phyloP scores from a whole-genome alignment of 2,113 vertebrate species.

The Manacus vitellinus region DNA sequence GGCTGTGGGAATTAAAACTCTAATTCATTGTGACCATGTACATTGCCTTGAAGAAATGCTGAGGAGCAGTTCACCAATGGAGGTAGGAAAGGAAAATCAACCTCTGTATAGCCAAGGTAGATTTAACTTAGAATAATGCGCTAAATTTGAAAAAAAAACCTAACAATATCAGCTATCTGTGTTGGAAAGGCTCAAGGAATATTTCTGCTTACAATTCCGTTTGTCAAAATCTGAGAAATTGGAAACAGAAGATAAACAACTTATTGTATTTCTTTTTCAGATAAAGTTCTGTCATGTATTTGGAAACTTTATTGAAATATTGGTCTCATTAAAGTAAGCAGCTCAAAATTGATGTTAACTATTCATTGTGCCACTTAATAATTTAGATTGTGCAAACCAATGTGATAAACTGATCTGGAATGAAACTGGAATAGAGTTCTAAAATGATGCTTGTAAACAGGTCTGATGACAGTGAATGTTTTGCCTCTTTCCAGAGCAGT shows the following conservation, averaged over 20 bases:
- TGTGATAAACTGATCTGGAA: neutral
- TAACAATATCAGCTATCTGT: neutral
- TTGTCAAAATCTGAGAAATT: conserved; percentile 13
- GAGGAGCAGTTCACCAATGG: neutral
- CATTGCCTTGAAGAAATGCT: neutral
- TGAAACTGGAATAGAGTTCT: neutral
- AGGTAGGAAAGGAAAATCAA: neutral
- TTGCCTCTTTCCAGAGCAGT: neutral
- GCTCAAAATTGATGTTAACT: neutral
- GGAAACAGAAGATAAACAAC: neutral
- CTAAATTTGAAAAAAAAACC: neutral
- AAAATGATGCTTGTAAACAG: neutral
- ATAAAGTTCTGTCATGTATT: neutral
- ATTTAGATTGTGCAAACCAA: neutral
- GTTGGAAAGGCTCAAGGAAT: neutral
- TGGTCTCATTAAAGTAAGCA: neutral
- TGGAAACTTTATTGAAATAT: neutral
- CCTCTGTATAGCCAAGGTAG: neutral
- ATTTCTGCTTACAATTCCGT: neutral
- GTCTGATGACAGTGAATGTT: neutral
- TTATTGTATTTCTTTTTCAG: neutral
- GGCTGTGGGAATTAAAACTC: neutral
- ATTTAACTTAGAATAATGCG: neutral
- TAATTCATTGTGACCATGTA: neutral
- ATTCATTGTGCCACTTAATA: neutral